Conservation (phyloP, 1,140 invertebrate species). For the Conus ventricosus region DNA sequence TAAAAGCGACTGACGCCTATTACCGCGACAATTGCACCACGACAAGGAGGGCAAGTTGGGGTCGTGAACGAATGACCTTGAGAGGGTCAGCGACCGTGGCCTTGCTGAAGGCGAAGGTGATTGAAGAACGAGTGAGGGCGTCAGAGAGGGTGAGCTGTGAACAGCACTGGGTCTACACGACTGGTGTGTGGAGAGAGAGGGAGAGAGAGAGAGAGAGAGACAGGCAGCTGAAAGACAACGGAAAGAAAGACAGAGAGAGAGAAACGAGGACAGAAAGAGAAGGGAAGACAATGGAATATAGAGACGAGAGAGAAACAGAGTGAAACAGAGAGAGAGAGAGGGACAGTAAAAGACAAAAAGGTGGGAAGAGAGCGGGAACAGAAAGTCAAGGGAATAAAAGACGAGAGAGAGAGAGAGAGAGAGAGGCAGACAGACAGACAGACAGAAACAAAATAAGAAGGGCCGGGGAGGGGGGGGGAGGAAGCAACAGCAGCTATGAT, state of each 20-base stretch:
- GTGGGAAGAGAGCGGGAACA: too few species aligned
- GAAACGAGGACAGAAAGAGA: neutral
- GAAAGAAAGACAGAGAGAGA: neutral
- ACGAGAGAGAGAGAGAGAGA: neutral
- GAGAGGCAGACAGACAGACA: conserved; percentile 25
- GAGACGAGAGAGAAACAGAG: conserved; percentile 6
- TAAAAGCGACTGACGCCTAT: too few species aligned
- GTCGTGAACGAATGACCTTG: too few species aligned
- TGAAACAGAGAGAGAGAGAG: too few species aligned
- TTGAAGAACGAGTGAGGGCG: neutral
- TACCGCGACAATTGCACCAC: too few species aligned
- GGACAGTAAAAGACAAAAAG: too few species aligned
- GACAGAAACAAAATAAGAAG: conserved; percentile 7
- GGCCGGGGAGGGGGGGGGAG: too few species aligned
- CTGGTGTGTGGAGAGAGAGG: neutral
- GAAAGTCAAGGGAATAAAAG: neutral
- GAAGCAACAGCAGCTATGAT: too few species aligned
- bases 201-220: neutral
- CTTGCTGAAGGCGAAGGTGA: too few species aligned
- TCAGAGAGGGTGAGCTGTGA: neutral
- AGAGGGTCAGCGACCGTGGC: too few species aligned
- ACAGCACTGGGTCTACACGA: too few species aligned
- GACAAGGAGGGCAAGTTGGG: too few species aligned
- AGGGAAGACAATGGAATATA: neutral
- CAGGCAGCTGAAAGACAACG: neutral